A percentile compares a stretch with the other conserved stretches of the same genome.
These are phyloP conservation scores for Drosophila nannoptera DNA, from an alignment of 1,140 invertebrate species.

Conservation along the genomic window DNA sequence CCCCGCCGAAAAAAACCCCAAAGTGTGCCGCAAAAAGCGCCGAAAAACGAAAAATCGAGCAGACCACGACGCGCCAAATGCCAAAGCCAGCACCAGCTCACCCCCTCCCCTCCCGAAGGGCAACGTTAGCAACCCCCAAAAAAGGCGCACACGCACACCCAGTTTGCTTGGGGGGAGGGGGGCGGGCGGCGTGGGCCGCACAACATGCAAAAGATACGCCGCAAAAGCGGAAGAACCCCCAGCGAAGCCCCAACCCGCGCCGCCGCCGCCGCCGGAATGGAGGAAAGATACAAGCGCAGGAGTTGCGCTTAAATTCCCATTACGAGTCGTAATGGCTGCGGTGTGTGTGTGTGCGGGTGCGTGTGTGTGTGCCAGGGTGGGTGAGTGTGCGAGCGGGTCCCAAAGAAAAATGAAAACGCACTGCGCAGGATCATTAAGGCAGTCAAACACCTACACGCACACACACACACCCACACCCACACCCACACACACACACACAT, in stretches of 20 bases:
- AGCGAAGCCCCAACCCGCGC: background rate
- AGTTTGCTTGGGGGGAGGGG: background rate
- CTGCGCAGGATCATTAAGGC: conserved; percentile 76
- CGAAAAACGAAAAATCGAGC: conserved; percentile 42
- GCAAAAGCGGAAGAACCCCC: conserved; percentile 69
- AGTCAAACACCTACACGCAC: conserved; percentile 44
- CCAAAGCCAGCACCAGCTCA: conserved; percentile 28
- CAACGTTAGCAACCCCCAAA: conserved; percentile 43
- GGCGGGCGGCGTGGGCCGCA: conserved; percentile 46
- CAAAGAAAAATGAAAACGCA: conserved; percentile 72
- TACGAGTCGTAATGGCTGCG: conserved; percentile 74
- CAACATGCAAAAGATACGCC: conserved; percentile 77
- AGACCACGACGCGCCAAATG: conserved; percentile 42
- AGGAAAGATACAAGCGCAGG: conserved; percentile 56
- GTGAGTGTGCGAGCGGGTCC: conserved; percentile 26
- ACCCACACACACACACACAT: conserved; percentile 15
- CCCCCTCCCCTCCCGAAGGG: background rate
- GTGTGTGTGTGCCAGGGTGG: conserved; percentile 18
- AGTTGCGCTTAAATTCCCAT: conserved; percentile 75
- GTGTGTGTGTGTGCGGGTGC: conserved; percentile 45
- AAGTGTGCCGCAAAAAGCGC: conserved; percentile 57
- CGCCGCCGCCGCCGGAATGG: conserved; percentile 16
- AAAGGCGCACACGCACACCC: conserved; percentile 24
- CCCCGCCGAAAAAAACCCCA: conserved; percentile 25
- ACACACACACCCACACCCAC: too few relatives aligned